Conservation (phyloP, 2,888 invertebrate species). For the Acanthosepion lycidas region DNA sequence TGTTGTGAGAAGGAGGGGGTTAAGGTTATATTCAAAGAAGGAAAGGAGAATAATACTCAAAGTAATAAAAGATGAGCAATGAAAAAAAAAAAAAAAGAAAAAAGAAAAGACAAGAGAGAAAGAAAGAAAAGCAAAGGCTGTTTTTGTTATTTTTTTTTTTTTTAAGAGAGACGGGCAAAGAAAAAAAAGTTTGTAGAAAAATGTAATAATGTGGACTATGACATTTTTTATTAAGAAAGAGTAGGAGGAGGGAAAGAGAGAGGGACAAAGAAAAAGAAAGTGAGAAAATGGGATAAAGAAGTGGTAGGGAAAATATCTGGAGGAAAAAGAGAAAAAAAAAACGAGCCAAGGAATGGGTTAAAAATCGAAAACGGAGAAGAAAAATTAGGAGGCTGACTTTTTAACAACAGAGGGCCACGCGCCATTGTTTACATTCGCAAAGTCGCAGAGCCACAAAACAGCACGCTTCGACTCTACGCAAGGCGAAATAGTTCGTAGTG, state of each 20-base stretch:
- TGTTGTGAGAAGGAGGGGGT: not conserved
- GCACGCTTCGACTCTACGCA: not conserved
- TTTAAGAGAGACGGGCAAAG: too few relatives aligned
- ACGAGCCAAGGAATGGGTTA: too few relatives aligned
- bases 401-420: not conserved
- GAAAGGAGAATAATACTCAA: not conserved
- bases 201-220: too few relatives aligned
- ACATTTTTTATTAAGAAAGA: not conserved
- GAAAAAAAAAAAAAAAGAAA: not conserved
- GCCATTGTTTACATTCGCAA: constrained; percentile 45
- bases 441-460: not conserved
- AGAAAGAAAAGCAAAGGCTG: not conserved
- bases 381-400: too few relatives aligned
- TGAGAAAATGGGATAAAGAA: not conserved
- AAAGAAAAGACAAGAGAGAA: not conserved
- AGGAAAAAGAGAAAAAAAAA: not conserved
- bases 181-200: too few relatives aligned
- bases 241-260: not conserved
- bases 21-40: not conserved
- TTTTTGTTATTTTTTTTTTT: too few relatives aligned
- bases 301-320: not conserved
- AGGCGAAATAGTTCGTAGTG: not conserved
- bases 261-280: not conserved
- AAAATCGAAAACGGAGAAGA: not conserved
- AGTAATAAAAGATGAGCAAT: too few relatives aligned